phyloP scores from a whole-genome alignment of 2,888 invertebrate genomes.

The Heterodera filipjevi region DNA sequence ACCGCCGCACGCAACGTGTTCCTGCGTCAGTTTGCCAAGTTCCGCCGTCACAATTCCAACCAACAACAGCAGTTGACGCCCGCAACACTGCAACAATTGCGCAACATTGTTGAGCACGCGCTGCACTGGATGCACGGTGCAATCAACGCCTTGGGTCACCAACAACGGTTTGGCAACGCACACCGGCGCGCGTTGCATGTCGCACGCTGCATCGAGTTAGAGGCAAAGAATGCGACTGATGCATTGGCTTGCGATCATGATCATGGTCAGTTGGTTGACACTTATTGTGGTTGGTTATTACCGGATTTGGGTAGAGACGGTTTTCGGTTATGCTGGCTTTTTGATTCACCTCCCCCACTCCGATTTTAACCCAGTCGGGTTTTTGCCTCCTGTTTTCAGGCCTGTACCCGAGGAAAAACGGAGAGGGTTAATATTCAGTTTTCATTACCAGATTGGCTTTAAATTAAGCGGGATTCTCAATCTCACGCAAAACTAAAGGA shows the following conservation, averaged over 20 bases:
- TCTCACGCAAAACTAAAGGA: too few relatives aligned
- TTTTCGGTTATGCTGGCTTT: too few relatives aligned
- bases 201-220: not conserved
- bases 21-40: conserved; percentile 36
- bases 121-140: conserved; percentile 33
- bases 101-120: conserved; percentile 36
- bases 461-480: too few relatives aligned
- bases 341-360: too few relatives aligned
- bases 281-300: too few relatives aligned
- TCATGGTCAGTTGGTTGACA: not conserved
- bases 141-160: conserved; percentile 3
- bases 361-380: too few relatives aligned
- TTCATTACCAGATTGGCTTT: too few relatives aligned
- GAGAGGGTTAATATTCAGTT: too few relatives aligned
- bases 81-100: conserved; percentile 35
- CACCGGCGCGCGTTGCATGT: not conserved
- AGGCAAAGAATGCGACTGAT: not conserved
- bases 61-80: conserved; percentile 40
- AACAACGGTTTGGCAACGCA: not conserved
- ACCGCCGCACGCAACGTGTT: conserved; percentile 44
- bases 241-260: not conserved
- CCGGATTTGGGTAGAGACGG: too few relatives aligned
- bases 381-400: too few relatives aligned
- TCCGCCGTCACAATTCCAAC: conserved; percentile 37
- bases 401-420: too few relatives aligned